Evolutionary conservation across 2,797 vertebrate species (phyloP), one percentile per base, ranked within the genome.

Genomic region (Sebastes itinus): DNA sequence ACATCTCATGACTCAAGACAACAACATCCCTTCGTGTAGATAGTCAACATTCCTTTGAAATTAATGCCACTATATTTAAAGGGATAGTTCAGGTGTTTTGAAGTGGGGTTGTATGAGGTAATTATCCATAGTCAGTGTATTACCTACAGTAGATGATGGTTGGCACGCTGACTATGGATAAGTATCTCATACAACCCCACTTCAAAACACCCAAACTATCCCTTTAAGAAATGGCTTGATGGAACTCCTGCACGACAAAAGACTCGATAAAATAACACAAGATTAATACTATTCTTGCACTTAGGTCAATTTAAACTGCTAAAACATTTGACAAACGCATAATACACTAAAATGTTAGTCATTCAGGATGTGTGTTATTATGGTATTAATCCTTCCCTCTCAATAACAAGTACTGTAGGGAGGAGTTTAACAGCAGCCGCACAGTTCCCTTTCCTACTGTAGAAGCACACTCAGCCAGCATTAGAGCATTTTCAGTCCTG

Each of bases 401-500:
- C 12, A 2, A 1, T 70, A 22, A 59, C 67, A 42, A 76, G 52
- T 71, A 5, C 13, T 18, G 12, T 6, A 18, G 64, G 74, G 61
- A 56, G 63, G 60, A 35, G 55, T 78, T 80, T 65, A 66, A 56
- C 16, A 27, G 75, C n/a, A 28, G 66, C 32, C 23, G 0, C 0
- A 7, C 28, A n/a, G 52, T 23, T 67, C 27, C 6, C 5, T n/a
- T 68, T 11, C 35, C 66, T 16, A 2, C 72, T 52, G 33, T 2
- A 35, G 7, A 65, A 64, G 46, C 20, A 28, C 62, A 23, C 80
- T 74, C 13, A 5, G 6, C 1, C 49, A 54, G 35, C 66, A 65
- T 72, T 35, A 52, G 32, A n/a, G 56, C 46, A 12, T 52, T 83
- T 78, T 78, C 72, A 60, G 14, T 58, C 35, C 62, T 30, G 20